Evolutionary conservation across 2,888 invertebrate genomes (phyloP).

Genomic region (Mesorhabditis sp.): DNA sequence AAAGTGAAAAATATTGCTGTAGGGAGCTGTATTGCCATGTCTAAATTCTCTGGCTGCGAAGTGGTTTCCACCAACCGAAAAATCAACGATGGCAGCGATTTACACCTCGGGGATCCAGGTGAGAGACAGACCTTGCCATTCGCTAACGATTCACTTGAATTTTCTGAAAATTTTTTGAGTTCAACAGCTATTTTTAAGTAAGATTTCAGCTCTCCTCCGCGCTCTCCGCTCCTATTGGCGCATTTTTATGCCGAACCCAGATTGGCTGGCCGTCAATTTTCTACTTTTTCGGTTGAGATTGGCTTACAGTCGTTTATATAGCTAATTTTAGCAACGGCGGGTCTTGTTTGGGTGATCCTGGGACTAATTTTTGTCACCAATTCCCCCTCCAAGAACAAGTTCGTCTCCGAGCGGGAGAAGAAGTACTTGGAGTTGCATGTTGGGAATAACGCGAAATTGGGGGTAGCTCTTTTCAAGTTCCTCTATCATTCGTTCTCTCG

Average conservation of each 20-base stretch:
- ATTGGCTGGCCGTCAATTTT: slow-evolving; percentile 2
- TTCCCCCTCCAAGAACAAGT: not conserved
- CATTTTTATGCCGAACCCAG: not conserved
- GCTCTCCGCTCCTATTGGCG: not conserved
- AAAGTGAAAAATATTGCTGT: not conserved
- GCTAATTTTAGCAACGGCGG: not conserved
- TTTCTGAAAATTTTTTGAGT: not conserved
- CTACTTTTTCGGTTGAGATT: not conserved
- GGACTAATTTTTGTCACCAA: not conserved
- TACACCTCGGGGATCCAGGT: slow-evolving; percentile 1
- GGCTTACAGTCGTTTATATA: not conserved
- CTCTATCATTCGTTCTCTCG: too few species aligned
- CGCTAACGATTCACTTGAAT: not conserved
- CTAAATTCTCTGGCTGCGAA: not conserved
- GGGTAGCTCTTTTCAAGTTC: not conserved
- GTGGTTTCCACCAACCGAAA: slow-evolving; percentile 1
- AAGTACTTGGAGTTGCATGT: slow-evolving; percentile 2
- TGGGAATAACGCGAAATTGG: not conserved
- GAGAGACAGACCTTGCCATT: too few species aligned
- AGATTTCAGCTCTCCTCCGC: not conserved
- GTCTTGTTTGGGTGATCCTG: not conserved
- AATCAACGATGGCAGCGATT: not conserved
- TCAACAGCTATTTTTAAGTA: not conserved
- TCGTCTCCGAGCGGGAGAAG: not conserved
- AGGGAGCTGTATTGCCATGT: not conserved